Percentiles rank a stretch among this genome's conserved stretches.
These are phyloP conservation scores for Takifugu bimaculatus DNA, from an alignment of 2,113 vertebrate species.

Conservation along the genomic window DNA sequence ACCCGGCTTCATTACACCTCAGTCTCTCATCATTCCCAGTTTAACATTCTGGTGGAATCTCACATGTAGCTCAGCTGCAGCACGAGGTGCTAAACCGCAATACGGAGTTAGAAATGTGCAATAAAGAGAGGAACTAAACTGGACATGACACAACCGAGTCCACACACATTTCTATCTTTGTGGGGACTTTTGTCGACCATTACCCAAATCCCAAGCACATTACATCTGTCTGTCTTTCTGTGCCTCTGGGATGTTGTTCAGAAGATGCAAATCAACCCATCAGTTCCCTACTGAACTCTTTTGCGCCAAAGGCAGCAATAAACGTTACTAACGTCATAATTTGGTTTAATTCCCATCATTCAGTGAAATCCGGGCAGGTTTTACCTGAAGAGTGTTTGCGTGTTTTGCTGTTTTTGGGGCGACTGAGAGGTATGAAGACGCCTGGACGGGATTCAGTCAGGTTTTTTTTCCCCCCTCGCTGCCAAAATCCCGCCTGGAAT, in stretches of 20 bases:
- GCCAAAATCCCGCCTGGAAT: conserved; percentile 67
- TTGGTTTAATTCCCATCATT: no score
- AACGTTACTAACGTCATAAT: neutral
- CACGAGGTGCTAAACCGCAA: no score
- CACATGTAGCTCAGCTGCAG: neutral
- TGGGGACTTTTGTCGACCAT: no score
- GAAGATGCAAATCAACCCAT: conserved; percentile 28
- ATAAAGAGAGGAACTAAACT: no score
- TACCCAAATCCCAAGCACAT: no score
- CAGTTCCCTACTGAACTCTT: neutral
- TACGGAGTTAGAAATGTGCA: no score
- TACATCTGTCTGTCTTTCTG: neutral
- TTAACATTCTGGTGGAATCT: conserved; percentile 20
- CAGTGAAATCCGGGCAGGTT: neutral
- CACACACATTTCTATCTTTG: neutral
- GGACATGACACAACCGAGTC: no score
- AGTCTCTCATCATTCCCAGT: conserved; percentile 29
- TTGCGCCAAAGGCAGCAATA: conserved; percentile 16
- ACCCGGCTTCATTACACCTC: conserved; percentile 35
- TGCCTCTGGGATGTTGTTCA: conserved; percentile 4
- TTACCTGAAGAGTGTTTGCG: conserved; percentile 10
- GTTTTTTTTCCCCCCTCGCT: conserved; percentile 17
- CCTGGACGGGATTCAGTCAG: conserved; percentile 28
- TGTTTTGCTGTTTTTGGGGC: conserved; percentile 7
- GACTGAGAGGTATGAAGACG: conserved; percentile 19